Conservation (phyloP, 2,113 vertebrate genomes). For the Narcine bancroftii region DNA sequence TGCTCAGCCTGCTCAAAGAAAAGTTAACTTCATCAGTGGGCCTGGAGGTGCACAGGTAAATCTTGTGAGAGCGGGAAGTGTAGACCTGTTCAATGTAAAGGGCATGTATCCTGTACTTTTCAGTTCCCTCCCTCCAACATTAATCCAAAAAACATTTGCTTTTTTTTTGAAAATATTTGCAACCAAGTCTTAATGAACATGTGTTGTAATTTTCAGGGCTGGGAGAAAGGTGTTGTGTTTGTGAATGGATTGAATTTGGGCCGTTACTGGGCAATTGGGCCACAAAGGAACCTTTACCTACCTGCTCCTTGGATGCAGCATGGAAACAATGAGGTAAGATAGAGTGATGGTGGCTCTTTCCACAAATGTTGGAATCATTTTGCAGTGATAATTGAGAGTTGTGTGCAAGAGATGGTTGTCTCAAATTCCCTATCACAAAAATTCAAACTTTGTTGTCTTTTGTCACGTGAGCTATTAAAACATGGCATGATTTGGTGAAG, state of each 20-base stretch:
- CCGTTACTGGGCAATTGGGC: slow-evolving; percentile 88
- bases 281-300: slow-evolving; percentile 83
- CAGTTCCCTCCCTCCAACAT: background rate
- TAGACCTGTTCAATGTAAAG: no score
- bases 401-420: background rate
- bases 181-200: background rate
- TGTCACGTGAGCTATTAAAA: background rate
- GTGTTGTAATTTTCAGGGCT: slow-evolving; percentile 59
- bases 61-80: no score
- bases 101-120: no score
- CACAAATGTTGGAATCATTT: background rate
- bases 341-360: no score
- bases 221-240: slow-evolving; percentile 88
- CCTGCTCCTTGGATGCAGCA: slow-evolving; percentile 72
- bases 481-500: background rate
- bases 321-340: slow-evolving; percentile 77
- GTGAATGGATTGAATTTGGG: slow-evolving; percentile 82
- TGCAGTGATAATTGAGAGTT: background rate
- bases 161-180: background rate
- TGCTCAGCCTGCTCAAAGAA: no score
- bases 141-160: background rate
- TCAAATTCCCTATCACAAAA: background rate
- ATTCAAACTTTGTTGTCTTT: background rate
- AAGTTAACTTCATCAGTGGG: no score
- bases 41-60: no score